Conservation (phyloP, 2,797 vertebrate species). For the Tokudaia tokunoshimensis region DNA sequence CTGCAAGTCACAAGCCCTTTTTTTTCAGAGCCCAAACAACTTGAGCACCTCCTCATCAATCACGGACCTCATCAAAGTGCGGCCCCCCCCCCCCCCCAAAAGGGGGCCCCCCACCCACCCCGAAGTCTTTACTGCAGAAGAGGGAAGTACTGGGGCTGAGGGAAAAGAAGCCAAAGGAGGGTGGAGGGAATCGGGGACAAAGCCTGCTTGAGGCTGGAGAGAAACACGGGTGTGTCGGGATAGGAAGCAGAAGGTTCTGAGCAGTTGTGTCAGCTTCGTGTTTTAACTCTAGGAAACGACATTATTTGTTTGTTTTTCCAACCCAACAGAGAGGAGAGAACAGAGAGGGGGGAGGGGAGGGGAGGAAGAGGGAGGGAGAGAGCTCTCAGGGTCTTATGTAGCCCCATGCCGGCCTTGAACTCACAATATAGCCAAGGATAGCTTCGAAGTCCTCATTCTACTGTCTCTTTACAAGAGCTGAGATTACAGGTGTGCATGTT, state of each 20-base stretch:
- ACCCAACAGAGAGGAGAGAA: too few species aligned
- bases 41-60: conserved; percentile 82
- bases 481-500: background rate
- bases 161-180: background rate
- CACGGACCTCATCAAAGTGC: background rate
- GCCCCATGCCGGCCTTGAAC: background rate
- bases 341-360: too few species aligned
- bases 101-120: too few species aligned
- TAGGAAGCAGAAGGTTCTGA: background rate
- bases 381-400: background rate
- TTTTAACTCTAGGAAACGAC: background rate
- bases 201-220: background rate
- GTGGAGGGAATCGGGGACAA: background rate
- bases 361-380: too few species aligned
- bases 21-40: background rate
- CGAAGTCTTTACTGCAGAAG: background rate
- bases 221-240: accelerated
- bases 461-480: background rate
- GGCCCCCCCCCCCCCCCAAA: too few species aligned
- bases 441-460: background rate
- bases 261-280: background rate
- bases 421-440: background rate
- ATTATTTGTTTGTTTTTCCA: background rate
- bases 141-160: background rate
- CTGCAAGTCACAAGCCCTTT: background rate